A percentile compares a stretch with the other conserved stretches of the same genome.
phyloP scores from a whole-genome alignment of 2,113 vertebrate genomes.

The Ascaphus truei region DNA sequence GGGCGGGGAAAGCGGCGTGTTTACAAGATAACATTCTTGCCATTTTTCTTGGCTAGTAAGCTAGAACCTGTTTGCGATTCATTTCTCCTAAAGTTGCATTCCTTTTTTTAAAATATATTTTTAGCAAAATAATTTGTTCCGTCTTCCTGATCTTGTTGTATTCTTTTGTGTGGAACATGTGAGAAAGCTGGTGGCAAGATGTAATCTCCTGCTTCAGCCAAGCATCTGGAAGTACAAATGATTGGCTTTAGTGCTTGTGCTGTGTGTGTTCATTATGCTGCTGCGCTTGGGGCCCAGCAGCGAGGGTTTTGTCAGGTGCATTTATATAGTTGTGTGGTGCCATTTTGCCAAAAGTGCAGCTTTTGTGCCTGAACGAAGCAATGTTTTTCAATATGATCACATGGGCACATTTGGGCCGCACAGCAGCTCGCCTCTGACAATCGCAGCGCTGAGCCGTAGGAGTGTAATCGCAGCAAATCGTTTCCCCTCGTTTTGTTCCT shows the following conservation, averaged over 20 bases:
- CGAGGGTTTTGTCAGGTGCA: neutral
- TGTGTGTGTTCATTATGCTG: neutral
- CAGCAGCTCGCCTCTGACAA: conserved; percentile 1
- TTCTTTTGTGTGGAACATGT: neutral
- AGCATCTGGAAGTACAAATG: too few species aligned
- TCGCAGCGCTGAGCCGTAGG: conserved; percentile 29
- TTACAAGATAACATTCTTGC: too few species aligned
- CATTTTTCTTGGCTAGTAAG: neutral
- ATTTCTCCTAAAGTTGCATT: neutral
- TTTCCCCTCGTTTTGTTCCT: too few species aligned
- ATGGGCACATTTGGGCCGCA: conserved; percentile 5
- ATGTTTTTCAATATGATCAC: conserved; percentile 7
- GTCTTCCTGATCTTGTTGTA: too few species aligned
- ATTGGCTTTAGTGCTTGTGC: neutral
- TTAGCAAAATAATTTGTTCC: neutral
- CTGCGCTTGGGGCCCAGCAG: neutral
- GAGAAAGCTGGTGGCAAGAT: neutral
- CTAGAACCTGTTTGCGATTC: neutral
- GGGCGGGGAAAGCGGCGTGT: too few species aligned
- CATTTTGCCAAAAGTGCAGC: neutral
- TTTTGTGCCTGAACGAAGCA: neutral
- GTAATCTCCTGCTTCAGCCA: neutral
- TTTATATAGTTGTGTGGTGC: neutral
- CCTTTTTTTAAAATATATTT: neutral
- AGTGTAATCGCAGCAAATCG: conserved; percentile 35